These are phyloP conservation scores for Campopleginae sp. DNA, from an alignment of 2,888 invertebrate genomes.

Conservation along the genomic window DNA sequence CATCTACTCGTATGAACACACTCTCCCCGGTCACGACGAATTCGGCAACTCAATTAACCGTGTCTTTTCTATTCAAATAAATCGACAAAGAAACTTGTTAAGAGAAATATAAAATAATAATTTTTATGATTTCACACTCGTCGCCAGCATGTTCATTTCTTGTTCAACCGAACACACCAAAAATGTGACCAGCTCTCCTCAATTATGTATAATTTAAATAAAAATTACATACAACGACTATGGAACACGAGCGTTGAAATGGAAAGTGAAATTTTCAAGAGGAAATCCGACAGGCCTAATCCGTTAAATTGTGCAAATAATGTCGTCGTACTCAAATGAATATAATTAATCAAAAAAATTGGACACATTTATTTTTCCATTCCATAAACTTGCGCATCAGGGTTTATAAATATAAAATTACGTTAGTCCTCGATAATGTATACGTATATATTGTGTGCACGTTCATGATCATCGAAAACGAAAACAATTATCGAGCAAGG, in stretches of 20 bases:
- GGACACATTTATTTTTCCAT: not conserved
- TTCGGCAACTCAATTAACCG: constrained; percentile 12
- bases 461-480: constrained; percentile 36
- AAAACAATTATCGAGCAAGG: constrained; percentile 47
- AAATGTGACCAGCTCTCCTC: not conserved
- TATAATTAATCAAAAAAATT: not conserved
- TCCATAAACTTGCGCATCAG: not conserved
- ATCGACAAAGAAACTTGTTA: constrained; percentile 42
- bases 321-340: not conserved
- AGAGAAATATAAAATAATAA: constrained; percentile 9
- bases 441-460: constrained; percentile 4
- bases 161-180: not conserved
- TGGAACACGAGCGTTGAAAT: not conserved
- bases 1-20: not conserved
- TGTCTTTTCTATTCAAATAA: constrained; percentile 25
- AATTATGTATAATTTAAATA: constrained; percentile 10
- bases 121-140: constrained; percentile 10
- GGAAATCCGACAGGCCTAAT: not conserved
- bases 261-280: not conserved
- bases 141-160: not conserved
- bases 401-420: not conserved
- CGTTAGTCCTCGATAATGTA: not conserved
- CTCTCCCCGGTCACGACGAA: not conserved
- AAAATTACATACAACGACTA: constrained; percentile 15
- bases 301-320: not conserved